Percentiles rank a stretch among this genome's conserved stretches.
Conservation (phyloP, 2,888 invertebrate species). For the Spodoptera exigua region DNA sequence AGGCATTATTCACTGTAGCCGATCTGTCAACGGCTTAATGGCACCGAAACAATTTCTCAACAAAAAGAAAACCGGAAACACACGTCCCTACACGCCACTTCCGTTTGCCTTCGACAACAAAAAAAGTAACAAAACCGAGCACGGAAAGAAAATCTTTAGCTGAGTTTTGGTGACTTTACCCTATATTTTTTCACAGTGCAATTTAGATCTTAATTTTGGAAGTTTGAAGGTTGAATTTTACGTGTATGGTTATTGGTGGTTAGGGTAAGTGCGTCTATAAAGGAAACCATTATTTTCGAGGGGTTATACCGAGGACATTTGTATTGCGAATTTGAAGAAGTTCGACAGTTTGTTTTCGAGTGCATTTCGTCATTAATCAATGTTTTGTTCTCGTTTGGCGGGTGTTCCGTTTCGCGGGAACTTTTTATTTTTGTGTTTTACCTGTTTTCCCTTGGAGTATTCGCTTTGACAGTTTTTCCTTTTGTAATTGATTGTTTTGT, state of each 20-base stretch:
- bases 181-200: slow-evolving; percentile 55
- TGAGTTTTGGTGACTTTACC: slow-evolving; percentile 72
- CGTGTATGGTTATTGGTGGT: slow-evolving; percentile 44
- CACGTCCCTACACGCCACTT: slow-evolving; percentile 85
- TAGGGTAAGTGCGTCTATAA: slow-evolving; percentile 68
- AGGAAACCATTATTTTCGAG: slow-evolving; percentile 89
- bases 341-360: slow-evolving; percentile 89
- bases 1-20: slow-evolving; percentile 83
- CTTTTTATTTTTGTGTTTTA: slow-evolving; percentile 82
- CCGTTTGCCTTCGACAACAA: slow-evolving; percentile 82
- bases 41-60: slow-evolving; percentile 88
- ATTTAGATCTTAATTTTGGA: slow-evolving; percentile 18
- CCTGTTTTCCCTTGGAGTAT: slow-evolving; percentile 80
- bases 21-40: slow-evolving; percentile 89
- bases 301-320: slow-evolving; percentile 86
- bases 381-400: slow-evolving; percentile 82
- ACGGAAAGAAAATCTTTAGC: slow-evolving; percentile 76
- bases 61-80: slow-evolving; percentile 85
- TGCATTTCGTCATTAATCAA: slow-evolving; percentile 89
- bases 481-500: slow-evolving; percentile 85
- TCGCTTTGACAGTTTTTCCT: slow-evolving; percentile 80
- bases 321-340: slow-evolving; percentile 88
- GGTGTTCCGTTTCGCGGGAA: slow-evolving; percentile 69
- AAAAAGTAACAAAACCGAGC: slow-evolving; percentile 82
- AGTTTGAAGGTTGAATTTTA: slow-evolving; percentile 53